A percentile compares a stretch with the other conserved stretches of the same genome.
Conservation (phyloP, 2,113 vertebrate species). For the Daubentonia madagascariensis region DNA sequence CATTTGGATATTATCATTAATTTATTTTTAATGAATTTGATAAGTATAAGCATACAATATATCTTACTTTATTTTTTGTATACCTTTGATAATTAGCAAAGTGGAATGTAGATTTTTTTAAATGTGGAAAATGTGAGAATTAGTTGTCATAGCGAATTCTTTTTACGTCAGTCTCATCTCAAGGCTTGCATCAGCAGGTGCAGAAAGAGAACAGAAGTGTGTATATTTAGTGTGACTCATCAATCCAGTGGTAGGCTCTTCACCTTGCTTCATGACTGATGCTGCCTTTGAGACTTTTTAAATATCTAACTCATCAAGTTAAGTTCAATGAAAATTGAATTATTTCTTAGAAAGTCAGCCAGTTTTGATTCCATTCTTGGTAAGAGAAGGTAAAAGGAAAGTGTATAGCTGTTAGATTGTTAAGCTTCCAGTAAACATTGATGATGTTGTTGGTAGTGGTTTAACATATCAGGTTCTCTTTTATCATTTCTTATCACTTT, state of each 20-base stretch:
- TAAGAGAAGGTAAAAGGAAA: constrained; percentile 38
- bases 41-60: constrained; percentile 25
- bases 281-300: constrained; percentile 50
- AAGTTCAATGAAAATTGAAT: constrained; percentile 37
- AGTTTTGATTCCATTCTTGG: constrained; percentile 30
- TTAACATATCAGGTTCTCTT: constrained; percentile 22
- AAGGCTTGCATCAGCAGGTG: constrained; percentile 18
- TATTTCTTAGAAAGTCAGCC: constrained; percentile 56
- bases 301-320: constrained; percentile 49
- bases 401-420: neutral
- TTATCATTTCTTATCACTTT: neutral
- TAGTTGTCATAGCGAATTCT: constrained; percentile 31
- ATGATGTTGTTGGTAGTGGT: neutral
- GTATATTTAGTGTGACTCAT: constrained; percentile 47
- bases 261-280: constrained; percentile 32
- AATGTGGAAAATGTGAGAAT: neutral
- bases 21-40: constrained; percentile 33
- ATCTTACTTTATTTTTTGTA: constrained; percentile 20
- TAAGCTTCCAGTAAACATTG: neutral
- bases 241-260: constrained; percentile 30
- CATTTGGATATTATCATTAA: constrained; percentile 8
- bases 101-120: neutral
- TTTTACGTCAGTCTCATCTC: constrained; percentile 19
- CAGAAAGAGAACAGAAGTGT: constrained; percentile 33
- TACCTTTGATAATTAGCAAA: constrained; percentile 35